These are phyloP conservation scores for Byasa hedistus DNA, from an alignment of 2,888 invertebrate genomes.

Conservation along the genomic window DNA sequence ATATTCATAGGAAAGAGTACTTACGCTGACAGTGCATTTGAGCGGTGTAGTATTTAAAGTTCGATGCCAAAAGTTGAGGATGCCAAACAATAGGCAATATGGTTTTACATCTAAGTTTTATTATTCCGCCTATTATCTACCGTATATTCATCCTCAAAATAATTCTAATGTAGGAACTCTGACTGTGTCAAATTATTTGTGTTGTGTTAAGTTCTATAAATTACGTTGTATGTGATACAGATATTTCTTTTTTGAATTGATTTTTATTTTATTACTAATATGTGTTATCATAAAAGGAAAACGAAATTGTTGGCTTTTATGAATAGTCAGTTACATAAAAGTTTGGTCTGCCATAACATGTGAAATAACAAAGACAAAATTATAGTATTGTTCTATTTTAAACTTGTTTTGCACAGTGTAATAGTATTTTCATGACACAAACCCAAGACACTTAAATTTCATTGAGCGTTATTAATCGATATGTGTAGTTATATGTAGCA, in stretches of 20 bases:
- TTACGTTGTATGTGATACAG: too few species aligned
- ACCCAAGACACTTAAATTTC: constrained; percentile 23
- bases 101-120: constrained; percentile 55
- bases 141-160: constrained; percentile 44
- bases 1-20: constrained; percentile 69
- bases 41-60: constrained; percentile 54
- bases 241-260: too few species aligned
- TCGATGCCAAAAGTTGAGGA: constrained; percentile 75
- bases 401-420: neutral
- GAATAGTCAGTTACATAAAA: neutral
- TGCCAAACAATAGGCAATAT: constrained; percentile 78
- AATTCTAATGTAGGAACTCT: constrained; percentile 43
- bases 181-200: too few species aligned
- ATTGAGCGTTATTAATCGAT: constrained; percentile 21
- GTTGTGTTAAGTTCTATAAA: too few species aligned
- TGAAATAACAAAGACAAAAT: neutral
- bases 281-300: too few species aligned
- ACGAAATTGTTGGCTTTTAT: too few species aligned
- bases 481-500: neutral
- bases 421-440: constrained; percentile 3
- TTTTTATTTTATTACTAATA: too few species aligned
- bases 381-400: neutral
- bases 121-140: constrained; percentile 62
- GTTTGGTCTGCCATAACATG: neutral
- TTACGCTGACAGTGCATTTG: constrained; percentile 66